Conservation (phyloP, 2,797 vertebrate species). For the Crax fasciolata region DNA sequence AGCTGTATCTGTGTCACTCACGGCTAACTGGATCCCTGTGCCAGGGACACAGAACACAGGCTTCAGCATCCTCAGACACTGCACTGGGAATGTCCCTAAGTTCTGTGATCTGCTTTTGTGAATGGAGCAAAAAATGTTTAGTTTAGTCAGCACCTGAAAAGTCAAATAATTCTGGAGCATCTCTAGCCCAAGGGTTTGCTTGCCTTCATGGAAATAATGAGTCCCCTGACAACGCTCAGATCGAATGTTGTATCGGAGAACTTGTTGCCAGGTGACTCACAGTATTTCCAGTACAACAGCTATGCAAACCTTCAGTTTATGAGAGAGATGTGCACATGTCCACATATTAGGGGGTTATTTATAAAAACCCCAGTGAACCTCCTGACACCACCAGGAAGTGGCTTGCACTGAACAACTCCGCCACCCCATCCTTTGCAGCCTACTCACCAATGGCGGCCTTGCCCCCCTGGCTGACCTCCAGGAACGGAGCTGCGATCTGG, state of each 20-base stretch:
- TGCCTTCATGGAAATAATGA: not conserved
- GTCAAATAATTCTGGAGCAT: not conserved
- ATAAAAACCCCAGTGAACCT: not conserved
- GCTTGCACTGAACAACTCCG: not conserved
- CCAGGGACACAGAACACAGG: not conserved
- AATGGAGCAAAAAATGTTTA: rapidly evolving
- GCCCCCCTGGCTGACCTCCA: conserved; percentile 91
- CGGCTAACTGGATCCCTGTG: conserved; percentile 89
- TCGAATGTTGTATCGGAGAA: not conserved
- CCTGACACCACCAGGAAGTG: not conserved
- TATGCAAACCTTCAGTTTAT: not conserved
- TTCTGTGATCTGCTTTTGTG: not conserved
- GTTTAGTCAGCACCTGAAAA: not conserved
- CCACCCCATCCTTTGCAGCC: not conserved
- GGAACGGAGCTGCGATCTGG: conserved; percentile 88
- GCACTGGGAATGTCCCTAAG: not conserved
- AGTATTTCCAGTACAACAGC: not conserved
- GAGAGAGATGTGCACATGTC: not conserved
- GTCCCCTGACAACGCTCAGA: not conserved
- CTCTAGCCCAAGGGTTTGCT: not conserved
- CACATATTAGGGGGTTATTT: rapidly evolving
- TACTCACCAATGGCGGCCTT: conserved; percentile 88
- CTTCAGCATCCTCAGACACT: not conserved
- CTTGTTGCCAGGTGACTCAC: not conserved
- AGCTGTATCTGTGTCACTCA: conserved; percentile 86